phyloP scores from a whole-genome alignment of 2,797 vertebrate species.

The Acropternis orthonyx region DNA sequence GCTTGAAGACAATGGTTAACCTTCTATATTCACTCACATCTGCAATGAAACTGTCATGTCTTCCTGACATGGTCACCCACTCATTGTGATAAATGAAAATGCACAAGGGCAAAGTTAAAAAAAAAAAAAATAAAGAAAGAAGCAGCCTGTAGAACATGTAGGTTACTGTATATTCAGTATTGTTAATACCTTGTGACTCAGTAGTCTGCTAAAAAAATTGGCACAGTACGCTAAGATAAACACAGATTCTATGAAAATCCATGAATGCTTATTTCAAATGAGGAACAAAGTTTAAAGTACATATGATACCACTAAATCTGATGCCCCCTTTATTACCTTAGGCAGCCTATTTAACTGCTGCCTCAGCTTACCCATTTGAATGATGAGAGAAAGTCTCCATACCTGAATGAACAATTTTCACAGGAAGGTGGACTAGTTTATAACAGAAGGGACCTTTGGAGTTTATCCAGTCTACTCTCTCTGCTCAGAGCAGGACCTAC shows the following conservation, averaged over 20 bases:
- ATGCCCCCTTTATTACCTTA: background rate
- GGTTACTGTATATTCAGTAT: background rate
- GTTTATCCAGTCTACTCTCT: background rate
- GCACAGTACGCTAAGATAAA: background rate
- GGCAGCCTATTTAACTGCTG: background rate
- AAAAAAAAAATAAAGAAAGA: background rate
- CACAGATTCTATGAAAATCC: background rate
- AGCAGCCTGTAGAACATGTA: fast-evolving
- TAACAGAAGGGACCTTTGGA: background rate
- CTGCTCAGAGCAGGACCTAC: background rate
- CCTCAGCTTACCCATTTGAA: background rate
- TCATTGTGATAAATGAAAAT: background rate
- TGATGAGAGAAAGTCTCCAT: background rate
- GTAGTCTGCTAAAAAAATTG: background rate
- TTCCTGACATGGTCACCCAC: background rate
- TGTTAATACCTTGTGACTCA: background rate
- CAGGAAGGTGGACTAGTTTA: background rate
- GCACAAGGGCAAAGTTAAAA: background rate
- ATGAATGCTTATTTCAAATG: background rate
- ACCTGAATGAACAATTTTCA: background rate
- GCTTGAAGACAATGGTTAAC: background rate
- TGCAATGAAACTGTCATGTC: background rate
- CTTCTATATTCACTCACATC: background rate
- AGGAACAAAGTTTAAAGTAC: background rate
- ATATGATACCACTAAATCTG: background rate